phyloP scores from a whole-genome alignment of 2,888 invertebrate species.

The Tenthredo mesomela region DNA sequence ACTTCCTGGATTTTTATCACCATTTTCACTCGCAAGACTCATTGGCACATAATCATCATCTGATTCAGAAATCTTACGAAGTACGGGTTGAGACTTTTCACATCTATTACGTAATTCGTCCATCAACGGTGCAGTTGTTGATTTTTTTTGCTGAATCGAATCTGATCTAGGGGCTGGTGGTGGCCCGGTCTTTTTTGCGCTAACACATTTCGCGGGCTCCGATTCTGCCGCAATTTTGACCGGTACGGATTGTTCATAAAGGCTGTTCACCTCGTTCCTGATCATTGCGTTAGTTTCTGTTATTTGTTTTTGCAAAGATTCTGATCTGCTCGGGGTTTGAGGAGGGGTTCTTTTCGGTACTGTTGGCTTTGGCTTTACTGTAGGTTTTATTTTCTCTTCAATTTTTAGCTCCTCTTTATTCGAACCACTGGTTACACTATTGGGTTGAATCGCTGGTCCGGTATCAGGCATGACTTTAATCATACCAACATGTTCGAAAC shows the following conservation, averaged over 20 bases:
- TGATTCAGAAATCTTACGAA: background rate
- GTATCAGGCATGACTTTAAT: slow-evolving; percentile 24
- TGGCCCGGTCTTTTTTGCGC: background rate
- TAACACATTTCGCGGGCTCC: background rate
- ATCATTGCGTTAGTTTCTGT: slow-evolving; percentile 18
- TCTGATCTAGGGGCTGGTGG: background rate
- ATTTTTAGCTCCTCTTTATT: background rate
- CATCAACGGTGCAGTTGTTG: background rate
- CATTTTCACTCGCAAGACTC: background rate
- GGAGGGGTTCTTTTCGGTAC: background rate
- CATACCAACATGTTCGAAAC: slow-evolving; percentile 58
- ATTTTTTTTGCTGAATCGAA: background rate
- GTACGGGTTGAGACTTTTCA: background rate
- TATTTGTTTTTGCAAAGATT: slow-evolving; percentile 11
- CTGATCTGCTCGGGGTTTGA: background rate
- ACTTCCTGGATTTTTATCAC: background rate
- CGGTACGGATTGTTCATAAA: background rate
- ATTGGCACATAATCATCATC: background rate
- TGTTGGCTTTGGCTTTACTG: background rate
- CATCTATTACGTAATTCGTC: background rate
- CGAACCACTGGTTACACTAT: background rate
- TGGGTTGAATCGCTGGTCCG: background rate
- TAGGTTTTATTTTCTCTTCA: background rate
- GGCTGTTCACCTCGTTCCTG: background rate
- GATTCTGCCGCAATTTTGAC: background rate